Base-by-base conservation (phyloP, 2,888 invertebrate genomes). In the Philereme vetulata region DNA sequence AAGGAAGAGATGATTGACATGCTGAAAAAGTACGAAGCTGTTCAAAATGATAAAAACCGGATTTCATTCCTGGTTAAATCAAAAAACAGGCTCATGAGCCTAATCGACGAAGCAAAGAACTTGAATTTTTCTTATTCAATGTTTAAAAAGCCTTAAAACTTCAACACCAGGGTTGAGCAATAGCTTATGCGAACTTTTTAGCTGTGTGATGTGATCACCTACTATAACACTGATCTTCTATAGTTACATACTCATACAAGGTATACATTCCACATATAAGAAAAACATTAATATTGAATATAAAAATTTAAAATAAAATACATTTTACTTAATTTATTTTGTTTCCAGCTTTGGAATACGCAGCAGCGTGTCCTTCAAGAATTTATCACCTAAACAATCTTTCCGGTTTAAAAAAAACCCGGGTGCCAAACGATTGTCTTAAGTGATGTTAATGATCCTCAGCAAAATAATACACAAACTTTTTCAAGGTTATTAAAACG, bases 1-100 rank as follows among this genome's bases (percentile, higher is more conserved):
- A 74, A 75, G 58, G 49, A 61, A 0, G 58, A 66, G 46, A 53
- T 81, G 6, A 61, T 70, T 51, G 56, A 55, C 35, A 72, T 81
- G 52, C 57, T 81, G 45, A 45, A 59, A 11, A 64, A 75, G 4
- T 80, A 76, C 45, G 70, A 72, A 11, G 38, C 50, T n/a, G 51
- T 55, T 10, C 65, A 65, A 36, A 73, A 60, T 46, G 57, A 64
- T 38, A 67, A 58, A 35, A 68, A 59, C 33, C 47, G 40, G 34
- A 33, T 44, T 34, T 52, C 48, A 6, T 50, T 61, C 11, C n/a
- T 49, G 5, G 35, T 7, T 5, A 6, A 40, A 11, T 56, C 56
- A 9, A 48, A 52, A 50, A 35, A 11, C 21, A 52, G 45, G 46
- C 6, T 61, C 9, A 33, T 44, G 6, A 49, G 43, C 40, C n/a